phyloP scores from a whole-genome alignment of 2,797 vertebrate species.

The Carduelis carduelis region DNA sequence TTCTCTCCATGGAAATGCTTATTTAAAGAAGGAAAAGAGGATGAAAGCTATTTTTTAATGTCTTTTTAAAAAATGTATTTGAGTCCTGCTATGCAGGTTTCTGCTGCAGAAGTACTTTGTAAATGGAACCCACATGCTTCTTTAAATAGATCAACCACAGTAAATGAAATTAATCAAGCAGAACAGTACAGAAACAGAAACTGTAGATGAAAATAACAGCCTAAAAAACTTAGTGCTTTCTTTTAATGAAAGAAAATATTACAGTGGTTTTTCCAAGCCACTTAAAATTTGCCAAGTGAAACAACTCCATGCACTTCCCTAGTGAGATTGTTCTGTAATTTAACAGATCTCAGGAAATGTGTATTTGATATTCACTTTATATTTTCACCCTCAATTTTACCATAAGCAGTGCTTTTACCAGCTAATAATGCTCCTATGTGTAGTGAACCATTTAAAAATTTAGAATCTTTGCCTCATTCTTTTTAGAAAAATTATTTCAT shows the following conservation, averaged over 20 bases:
- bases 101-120: background rate
- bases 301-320: background rate
- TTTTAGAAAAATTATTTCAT: background rate
- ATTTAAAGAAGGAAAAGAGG: background rate
- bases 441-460: background rate
- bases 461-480: background rate
- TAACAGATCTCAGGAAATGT: background rate
- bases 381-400: background rate
- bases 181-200: background rate
- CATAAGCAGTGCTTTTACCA: background rate
- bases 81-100: background rate
- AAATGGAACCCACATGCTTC: background rate
- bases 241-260: background rate
- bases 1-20: slow-evolving; percentile 30
- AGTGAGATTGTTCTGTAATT: background rate
- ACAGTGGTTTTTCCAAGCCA: background rate
- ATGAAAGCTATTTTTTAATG: background rate
- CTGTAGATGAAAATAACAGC: background rate
- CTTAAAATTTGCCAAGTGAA: background rate
- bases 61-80: background rate
- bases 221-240: background rate
- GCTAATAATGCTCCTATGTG: background rate
- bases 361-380: background rate
- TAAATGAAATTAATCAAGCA: background rate
- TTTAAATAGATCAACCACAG: background rate